phyloP scores from a whole-genome alignment of 2,888 invertebrate genomes.

The Leistus spinibarbis region DNA sequence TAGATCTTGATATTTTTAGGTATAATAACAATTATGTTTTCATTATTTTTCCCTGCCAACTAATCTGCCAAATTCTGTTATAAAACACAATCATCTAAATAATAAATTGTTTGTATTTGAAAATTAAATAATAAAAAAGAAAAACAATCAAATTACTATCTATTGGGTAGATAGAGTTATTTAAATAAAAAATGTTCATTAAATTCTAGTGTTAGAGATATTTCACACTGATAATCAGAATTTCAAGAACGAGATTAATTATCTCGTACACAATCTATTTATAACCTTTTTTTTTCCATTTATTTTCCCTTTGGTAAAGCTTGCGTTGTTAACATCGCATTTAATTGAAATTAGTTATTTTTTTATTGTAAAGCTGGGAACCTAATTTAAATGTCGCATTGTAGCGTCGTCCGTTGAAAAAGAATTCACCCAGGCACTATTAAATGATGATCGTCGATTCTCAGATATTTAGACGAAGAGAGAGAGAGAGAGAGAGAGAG shows the following conservation, averaged over 20 bases:
- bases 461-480: not conserved
- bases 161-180: too few relatives aligned
- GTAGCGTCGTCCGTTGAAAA: not conserved
- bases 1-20: too few relatives aligned
- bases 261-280: not conserved
- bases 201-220: not conserved
- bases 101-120: too few relatives aligned
- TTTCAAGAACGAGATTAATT: not conserved
- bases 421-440: not conserved
- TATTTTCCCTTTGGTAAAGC: not conserved
- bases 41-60: too few relatives aligned
- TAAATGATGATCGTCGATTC: not conserved
- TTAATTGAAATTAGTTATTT: conserved; percentile 15
- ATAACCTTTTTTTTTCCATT: not conserved
- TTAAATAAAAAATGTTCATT: not conserved
- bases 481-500: not conserved
- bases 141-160: too few relatives aligned
- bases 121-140: too few relatives aligned
- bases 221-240: not conserved
- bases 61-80: too few relatives aligned
- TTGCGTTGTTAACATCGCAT: not conserved
- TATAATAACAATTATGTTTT: too few relatives aligned
- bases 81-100: too few relatives aligned
- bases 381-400: conserved; percentile 17
- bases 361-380: conserved; percentile 11